phyloP scores from a whole-genome alignment of 2,888 invertebrate genomes.

The Bugulina stolonifera region DNA sequence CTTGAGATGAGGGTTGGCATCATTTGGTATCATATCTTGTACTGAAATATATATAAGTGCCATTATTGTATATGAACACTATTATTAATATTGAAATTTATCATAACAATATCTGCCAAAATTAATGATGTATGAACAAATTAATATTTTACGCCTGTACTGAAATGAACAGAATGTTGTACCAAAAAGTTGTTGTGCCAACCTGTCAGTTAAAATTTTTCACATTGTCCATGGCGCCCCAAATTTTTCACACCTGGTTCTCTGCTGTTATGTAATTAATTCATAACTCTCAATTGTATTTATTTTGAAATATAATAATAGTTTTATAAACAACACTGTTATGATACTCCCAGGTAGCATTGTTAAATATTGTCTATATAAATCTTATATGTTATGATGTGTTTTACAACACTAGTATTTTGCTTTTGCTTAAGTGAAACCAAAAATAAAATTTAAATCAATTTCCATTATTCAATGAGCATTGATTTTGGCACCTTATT shows the following conservation, averaged over 20 bases:
- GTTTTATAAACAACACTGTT: not conserved
- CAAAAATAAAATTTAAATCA: not conserved
- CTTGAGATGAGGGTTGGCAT: not conserved
- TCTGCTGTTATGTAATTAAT: not conserved
- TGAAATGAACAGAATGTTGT: too few relatives aligned
- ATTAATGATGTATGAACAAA: too few relatives aligned
- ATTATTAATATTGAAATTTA: too few relatives aligned
- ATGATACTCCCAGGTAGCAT: not conserved
- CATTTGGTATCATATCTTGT: not conserved
- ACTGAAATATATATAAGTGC: too few relatives aligned
- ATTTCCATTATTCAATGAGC: not conserved
- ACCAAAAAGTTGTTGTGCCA: not conserved
- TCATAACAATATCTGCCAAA: too few relatives aligned
- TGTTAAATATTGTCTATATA: not conserved
- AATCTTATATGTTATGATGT: constrained; percentile 11
- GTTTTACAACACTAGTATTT: constrained; percentile 13
- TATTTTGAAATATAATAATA: constrained; percentile 3
- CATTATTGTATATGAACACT: too few relatives aligned
- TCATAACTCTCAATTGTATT: constrained; percentile 5
- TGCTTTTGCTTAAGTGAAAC: not conserved
- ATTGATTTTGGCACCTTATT: not conserved
- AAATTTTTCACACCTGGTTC: constrained; percentile 12
- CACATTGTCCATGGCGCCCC: not conserved
- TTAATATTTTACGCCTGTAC: too few relatives aligned
- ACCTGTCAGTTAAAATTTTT: not conserved